Percentiles rank a stretch among this genome's conserved stretches.
Evolutionary conservation across 2,113 vertebrate genomes (phyloP).

Genomic region (Talpa occidentalis): DNA sequence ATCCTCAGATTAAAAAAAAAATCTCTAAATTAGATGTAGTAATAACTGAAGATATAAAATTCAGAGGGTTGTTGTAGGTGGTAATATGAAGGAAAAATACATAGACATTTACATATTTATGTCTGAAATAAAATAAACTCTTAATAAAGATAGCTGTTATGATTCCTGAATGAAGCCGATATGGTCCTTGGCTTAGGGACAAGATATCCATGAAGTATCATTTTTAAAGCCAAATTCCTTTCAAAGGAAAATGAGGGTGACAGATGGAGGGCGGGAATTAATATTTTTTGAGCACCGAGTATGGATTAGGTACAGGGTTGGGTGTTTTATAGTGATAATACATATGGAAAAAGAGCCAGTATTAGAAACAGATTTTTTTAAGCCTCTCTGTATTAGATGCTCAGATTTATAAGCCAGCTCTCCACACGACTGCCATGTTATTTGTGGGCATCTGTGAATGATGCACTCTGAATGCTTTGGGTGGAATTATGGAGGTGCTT

Average conservation of each 20-base stretch:
- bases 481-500: neutral
- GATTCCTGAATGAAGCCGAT: neutral
- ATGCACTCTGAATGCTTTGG: neutral
- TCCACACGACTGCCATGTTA: neutral
- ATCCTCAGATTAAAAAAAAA: neutral
- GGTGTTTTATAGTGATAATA: neutral
- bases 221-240: neutral
- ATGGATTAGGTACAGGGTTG: neutral
- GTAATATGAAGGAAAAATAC: slow-evolving; percentile 8
- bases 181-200: neutral
- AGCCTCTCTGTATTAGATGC: neutral
- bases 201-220: neutral
- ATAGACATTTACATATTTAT: neutral
- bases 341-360: neutral
- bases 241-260: neutral
- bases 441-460: neutral
- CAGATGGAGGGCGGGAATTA: neutral
- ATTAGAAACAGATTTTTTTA: neutral
- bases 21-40: neutral
- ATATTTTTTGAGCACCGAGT: neutral
- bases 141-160: neutral
- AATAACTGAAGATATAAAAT: neutral
- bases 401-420: neutral
- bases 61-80: neutral
- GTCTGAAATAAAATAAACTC: neutral